A percentile compares a stretch with the other conserved stretches of the same genome.
Evolutionary conservation across 1,140 invertebrate species (phyloP).

Genomic region (Samia ricini): DNA sequence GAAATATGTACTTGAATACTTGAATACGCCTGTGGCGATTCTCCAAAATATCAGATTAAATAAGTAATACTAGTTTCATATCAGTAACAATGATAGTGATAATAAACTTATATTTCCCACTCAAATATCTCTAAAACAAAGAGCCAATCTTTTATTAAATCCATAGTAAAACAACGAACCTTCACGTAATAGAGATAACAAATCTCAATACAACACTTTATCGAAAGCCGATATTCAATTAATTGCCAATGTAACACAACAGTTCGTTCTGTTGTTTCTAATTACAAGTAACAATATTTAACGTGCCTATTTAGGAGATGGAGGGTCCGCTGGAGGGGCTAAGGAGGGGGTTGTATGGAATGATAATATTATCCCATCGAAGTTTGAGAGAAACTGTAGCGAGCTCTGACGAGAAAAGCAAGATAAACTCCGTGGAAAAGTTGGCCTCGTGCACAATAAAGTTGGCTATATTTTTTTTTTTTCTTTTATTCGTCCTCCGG

Average conservation of each 20-base stretch:
- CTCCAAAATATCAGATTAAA: no score
- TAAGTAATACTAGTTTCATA: no score
- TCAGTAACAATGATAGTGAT: neutral
- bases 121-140: neutral
- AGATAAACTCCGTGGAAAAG: slow-evolving; percentile 33
- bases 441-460: neutral
- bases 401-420: neutral
- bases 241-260: neutral
- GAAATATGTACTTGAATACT: no score
- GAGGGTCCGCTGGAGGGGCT: slow-evolving; percentile 7
- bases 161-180: neutral
- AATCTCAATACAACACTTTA: neutral
- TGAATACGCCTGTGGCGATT: no score
- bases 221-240: neutral
- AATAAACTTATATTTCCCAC: neutral
- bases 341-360: slow-evolving; percentile 20
- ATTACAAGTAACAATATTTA: slow-evolving; percentile 11
- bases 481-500: neutral
- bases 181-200: neutral
- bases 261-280: neutral
- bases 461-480: neutral
- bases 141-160: neutral
- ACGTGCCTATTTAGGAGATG: slow-evolving; percentile 28
- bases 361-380: slow-evolving; percentile 47
- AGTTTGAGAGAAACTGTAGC: slow-evolving; percentile 37